Evolutionary conservation across 2,113 vertebrate species (phyloP).

Genomic region (Periophthalmodon schlosseri): DNA sequence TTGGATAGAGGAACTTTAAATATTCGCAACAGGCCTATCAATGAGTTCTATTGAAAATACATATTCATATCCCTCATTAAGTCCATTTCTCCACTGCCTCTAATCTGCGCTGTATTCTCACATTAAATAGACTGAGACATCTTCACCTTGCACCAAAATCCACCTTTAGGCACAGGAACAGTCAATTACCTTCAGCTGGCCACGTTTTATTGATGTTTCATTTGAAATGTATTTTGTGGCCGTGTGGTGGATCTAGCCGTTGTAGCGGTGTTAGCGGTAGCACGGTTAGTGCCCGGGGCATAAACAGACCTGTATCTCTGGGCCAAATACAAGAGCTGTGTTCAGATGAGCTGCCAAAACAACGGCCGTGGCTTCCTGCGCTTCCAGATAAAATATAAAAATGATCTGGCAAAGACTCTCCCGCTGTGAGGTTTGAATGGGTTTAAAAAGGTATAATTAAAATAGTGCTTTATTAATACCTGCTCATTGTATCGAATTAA

Average conservation of each 20-base stretch:
- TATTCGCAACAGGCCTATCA: too few species aligned
- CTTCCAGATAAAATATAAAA: not conserved
- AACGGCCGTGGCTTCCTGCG: constrained; percentile 22
- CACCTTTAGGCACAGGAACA: constrained; percentile 1
- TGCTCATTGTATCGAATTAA: not conserved
- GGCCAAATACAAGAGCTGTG: constrained; percentile 25
- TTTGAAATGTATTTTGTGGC: constrained; percentile 20
- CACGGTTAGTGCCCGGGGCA: constrained; percentile 30
- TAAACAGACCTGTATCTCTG: constrained; percentile 46
- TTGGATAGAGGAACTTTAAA: too few species aligned
- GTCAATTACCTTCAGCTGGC: constrained; percentile 6
- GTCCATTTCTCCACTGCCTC: not conserved
- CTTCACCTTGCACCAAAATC: not conserved
- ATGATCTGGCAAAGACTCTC: not conserved
- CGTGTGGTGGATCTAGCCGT: not conserved
- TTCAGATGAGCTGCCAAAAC: constrained; percentile 45
- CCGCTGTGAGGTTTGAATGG: not conserved
- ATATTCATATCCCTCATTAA: too few species aligned
- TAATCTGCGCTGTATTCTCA: not conserved
- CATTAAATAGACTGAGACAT: not conserved
- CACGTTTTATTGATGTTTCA: not conserved
- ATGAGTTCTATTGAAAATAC: too few species aligned
- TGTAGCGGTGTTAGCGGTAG: not conserved
- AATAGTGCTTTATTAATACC: not conserved
- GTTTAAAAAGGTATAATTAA: not conserved